Evolutionary conservation across 2,888 invertebrate species (phyloP), one percentile per base, ranked within the genome.

Genomic region (Scelioninae gen. 1): DNA sequence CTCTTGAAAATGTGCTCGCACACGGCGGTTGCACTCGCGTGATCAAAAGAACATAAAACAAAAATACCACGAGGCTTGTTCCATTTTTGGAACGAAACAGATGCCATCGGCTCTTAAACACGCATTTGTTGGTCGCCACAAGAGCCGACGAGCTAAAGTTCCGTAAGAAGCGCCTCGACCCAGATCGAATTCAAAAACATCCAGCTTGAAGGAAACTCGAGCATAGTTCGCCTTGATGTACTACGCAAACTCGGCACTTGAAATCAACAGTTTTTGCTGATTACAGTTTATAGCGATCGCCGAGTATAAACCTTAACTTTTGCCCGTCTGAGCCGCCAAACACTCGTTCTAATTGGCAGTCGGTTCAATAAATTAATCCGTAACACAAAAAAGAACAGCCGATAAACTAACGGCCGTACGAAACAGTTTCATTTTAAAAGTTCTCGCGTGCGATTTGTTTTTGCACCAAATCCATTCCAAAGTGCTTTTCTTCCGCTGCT

Each of bases 41-140:
- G 69, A 78, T 78, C 62, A 78, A 78, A 78, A 78, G 69, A 62
- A 62, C 62, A 47, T 69, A 63, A 63, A 55, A 63, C 43, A 15
- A 62, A 45, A 58, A 60, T 55, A 51, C 47, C 38, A 29, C 38
- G 62, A 15, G 23, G 7, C 51, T 58, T 34, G 58, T 66, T 75
- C 49, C 58, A 75, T 65, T 75, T 75, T 68, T 43, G 66, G 47
- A 63, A n/a, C 10, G 43, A 40, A 43, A 32, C 60, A 23, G 53
- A 71, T 79, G 53, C 47, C 55, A 51, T 31, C 51, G 49, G 34
- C 65, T 7, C 65, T 79, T 66, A 72, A 79, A 72, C 34, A 34
- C 43, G 34, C 66, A 29, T 72, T 66, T 63, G 69, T 6, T 29
- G 23, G 40, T n/a, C 8, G 55, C 34, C 31, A 55, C 45, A 68